phyloP scores from a whole-genome alignment of 2,888 invertebrate species.

The Dicyrtomina minuta region DNA sequence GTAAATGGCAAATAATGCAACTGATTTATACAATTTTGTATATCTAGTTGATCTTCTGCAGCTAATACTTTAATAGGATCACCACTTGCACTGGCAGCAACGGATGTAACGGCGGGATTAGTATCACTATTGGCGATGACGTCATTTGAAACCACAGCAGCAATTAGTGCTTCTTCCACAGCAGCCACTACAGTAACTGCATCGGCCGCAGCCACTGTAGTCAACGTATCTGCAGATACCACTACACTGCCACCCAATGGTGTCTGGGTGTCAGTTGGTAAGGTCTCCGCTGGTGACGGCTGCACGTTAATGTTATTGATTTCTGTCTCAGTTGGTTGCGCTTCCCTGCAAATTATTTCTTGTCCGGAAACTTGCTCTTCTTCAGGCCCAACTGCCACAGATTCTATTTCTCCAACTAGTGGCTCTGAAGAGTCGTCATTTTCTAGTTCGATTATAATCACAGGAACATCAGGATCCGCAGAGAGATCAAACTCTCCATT shows the following conservation, averaged over 20 bases:
- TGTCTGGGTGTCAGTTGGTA: neutral
- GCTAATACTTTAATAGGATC: constrained; percentile 16
- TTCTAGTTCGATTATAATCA: neutral
- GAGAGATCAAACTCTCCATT: constrained; percentile 29
- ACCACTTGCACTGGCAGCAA: neutral
- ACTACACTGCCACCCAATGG: neutral
- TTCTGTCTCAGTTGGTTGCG: too few species aligned
- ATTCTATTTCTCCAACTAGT: neutral
- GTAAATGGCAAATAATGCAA: constrained; percentile 48
- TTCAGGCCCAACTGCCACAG: neutral
- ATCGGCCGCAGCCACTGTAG: too few species aligned
- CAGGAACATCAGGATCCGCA: constrained; percentile 23
- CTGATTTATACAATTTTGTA: constrained; percentile 43
- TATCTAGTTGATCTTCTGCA: constrained; percentile 38
- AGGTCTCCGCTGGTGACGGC: neutral
- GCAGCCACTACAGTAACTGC: neutral
- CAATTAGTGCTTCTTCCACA: neutral
- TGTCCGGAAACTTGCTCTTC: neutral
- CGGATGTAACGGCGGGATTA: neutral
- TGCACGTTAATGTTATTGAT: too few species aligned
- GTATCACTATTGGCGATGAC: neutral
- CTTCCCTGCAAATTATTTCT: too few species aligned
- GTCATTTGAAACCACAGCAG: neutral
- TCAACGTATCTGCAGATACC: neutral
- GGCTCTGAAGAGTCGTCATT: neutral